phyloP scores from a whole-genome alignment of 2,888 invertebrate genomes.

The Agapostemon virescens region DNA sequence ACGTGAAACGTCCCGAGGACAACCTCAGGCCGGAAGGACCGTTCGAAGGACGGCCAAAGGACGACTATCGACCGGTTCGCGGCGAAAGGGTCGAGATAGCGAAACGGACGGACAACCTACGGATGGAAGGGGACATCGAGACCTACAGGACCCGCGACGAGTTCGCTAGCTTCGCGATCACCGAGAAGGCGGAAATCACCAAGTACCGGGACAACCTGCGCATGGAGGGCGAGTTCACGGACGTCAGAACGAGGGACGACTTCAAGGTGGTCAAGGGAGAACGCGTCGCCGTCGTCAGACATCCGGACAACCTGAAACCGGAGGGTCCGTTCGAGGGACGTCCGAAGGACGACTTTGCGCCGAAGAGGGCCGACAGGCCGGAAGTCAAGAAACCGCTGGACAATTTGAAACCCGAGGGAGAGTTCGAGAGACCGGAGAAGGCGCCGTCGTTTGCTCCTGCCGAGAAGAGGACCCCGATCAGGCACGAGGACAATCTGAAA shows the following conservation, averaged over 20 bases:
- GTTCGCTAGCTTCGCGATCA: constrained; percentile 82
- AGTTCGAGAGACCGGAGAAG: constrained; percentile 76
- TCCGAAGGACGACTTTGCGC: constrained; percentile 81
- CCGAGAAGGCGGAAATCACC: constrained; percentile 83
- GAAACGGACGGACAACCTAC: constrained; percentile 79
- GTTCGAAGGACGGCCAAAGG: constrained; percentile 75
- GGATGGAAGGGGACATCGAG: constrained; percentile 81
- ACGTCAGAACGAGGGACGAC: constrained; percentile 82
- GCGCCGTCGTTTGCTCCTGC: constrained; percentile 76
- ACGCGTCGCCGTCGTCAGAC: constrained; percentile 70
- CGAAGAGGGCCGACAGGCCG: constrained; percentile 71
- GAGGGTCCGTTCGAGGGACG: constrained; percentile 78
- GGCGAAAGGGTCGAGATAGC: constrained; percentile 84
- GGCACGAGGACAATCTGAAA: constrained; percentile 78
- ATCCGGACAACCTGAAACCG: constrained; percentile 73
- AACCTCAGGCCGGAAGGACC: constrained; percentile 85
- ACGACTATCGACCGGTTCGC: constrained; percentile 75
- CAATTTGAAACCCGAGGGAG: constrained; percentile 79
- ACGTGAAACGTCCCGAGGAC: constrained; percentile 80
- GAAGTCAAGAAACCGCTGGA: constrained; percentile 81
- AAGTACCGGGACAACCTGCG: constrained; percentile 85
- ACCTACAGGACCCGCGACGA: constrained; percentile 82
- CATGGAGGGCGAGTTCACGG: constrained; percentile 84
- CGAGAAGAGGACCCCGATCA: constrained; percentile 83
- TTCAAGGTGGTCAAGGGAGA: constrained; percentile 82